A percentile compares a stretch with the other conserved stretches of the same genome.
Conservation (phyloP, 2,888 invertebrate genomes). For the Laspeyria flexula region DNA sequence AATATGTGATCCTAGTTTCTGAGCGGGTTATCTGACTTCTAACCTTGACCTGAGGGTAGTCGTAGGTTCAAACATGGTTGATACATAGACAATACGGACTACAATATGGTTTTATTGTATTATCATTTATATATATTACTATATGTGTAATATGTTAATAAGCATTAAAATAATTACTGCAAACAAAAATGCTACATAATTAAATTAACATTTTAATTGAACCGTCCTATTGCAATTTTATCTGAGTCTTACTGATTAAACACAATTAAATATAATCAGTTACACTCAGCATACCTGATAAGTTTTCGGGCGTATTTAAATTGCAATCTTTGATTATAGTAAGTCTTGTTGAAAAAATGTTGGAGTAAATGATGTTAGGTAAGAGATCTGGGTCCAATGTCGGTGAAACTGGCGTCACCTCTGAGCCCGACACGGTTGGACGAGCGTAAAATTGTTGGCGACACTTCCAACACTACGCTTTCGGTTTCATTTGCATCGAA, state of each 20-base stretch:
- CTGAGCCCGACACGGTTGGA: constrained; percentile 64
- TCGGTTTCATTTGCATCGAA: constrained; percentile 50
- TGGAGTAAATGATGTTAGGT: constrained; percentile 70
- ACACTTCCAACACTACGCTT: constrained; percentile 68
- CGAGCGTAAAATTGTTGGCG: constrained; percentile 78
- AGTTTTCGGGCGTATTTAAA: constrained; percentile 49
- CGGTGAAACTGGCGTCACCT: constrained; percentile 70
- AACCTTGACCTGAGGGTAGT: no score
- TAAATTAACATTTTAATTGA: no score
- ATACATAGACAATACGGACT: no score
- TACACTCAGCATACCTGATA: constrained; percentile 43
- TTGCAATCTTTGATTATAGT: constrained; percentile 54
- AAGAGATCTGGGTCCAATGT: constrained; percentile 73
- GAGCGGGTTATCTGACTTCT: no score
- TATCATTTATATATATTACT: no score
- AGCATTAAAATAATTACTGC: no score
- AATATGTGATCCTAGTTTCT: no score
- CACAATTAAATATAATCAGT: constrained; percentile 46
- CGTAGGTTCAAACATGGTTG: no score
- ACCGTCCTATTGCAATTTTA: constrained; percentile 31
- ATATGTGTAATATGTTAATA: no score
- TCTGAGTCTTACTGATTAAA: constrained; percentile 39
- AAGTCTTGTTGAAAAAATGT: constrained; percentile 60
- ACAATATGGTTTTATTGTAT: no score
- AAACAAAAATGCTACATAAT: no score